Percentiles rank a stretch among this genome's conserved stretches.
Evolutionary conservation across 2,797 vertebrate species (phyloP).

Genomic region (Cryptoprocta ferox): DNA sequence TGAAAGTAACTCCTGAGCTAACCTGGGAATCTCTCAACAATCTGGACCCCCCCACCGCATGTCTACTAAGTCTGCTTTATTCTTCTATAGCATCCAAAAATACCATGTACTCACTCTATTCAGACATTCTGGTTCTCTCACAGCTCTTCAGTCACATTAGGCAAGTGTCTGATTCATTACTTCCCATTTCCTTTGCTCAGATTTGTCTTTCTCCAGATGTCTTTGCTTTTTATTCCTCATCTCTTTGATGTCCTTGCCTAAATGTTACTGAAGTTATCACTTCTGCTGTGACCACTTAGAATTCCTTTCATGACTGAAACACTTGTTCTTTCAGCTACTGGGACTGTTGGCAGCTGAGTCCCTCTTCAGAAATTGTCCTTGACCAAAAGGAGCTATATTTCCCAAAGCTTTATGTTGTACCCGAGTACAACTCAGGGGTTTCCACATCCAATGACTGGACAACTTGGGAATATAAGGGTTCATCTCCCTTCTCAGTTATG

Average conservation of each 20-base stretch:
- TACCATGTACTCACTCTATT: neutral
- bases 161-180: neutral
- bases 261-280: neutral
- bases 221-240: neutral
- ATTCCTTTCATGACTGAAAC: neutral
- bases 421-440: neutral
- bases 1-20: neutral
- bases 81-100: neutral
- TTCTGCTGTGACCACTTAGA: neutral
- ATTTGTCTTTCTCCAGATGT: neutral
- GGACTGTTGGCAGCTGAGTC: neutral
- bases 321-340: neutral
- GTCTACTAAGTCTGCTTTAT: neutral
- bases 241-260: neutral
- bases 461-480: neutral
- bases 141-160: neutral
- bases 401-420: neutral
- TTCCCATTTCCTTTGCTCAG: neutral
- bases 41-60: neutral
- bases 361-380: neutral
- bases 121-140: neutral
- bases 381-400: neutral
- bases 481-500: neutral
- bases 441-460: neutral
- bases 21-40: too few relatives aligned